These are phyloP conservation scores for Limnephilus marmoratus DNA, from an alignment of 2,888 invertebrate species.

Conservation along the genomic window DNA sequence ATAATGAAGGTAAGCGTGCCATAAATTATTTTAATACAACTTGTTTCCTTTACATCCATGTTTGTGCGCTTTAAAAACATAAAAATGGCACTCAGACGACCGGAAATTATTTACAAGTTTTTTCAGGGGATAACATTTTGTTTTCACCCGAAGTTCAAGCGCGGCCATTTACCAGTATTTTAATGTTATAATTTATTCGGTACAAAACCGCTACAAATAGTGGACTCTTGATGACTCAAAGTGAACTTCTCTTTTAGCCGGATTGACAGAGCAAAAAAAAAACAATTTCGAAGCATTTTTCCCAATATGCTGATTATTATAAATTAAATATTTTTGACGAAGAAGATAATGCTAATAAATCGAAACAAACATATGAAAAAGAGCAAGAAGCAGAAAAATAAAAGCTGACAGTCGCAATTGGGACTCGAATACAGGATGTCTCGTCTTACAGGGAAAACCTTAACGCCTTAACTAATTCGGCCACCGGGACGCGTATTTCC, in stretches of 20 bases:
- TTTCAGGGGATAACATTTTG: background rate
- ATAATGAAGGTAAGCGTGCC: slow-evolving; percentile 2
- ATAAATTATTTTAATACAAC: background rate
- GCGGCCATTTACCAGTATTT: background rate
- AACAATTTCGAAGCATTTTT: too few relatives aligned
- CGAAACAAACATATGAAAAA: too few relatives aligned
- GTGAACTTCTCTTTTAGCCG: background rate
- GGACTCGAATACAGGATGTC: too few relatives aligned
- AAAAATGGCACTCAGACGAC: background rate
- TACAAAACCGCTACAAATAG: background rate
- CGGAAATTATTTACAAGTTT: background rate
- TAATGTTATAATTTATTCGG: background rate
- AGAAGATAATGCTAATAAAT: too few relatives aligned
- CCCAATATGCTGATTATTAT: too few relatives aligned
- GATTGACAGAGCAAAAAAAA: background rate
- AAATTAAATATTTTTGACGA: too few relatives aligned
- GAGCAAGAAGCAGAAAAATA: too few relatives aligned
- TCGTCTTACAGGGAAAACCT: too few relatives aligned
- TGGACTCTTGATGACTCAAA: background rate
- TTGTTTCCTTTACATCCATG: background rate
- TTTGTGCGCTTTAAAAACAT: background rate
- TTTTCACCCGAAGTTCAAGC: background rate
- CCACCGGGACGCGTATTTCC: too few relatives aligned
- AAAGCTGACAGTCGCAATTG: too few relatives aligned
- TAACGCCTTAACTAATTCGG: too few relatives aligned